These are phyloP conservation scores for Cotesia chilonis DNA, from an alignment of 1,140 invertebrate genomes.

Conservation along the genomic window DNA sequence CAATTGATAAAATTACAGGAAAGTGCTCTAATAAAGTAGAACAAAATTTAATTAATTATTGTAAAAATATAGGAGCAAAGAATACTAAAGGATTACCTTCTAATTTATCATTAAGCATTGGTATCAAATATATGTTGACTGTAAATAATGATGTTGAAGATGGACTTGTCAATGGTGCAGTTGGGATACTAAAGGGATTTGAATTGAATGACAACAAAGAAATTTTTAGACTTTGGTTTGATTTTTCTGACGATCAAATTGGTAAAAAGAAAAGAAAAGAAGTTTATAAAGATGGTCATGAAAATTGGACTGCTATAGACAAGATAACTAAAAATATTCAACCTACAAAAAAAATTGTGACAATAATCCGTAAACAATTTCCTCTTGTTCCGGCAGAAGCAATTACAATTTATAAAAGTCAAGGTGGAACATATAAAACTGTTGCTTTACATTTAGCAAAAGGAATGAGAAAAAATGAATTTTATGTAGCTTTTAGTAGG, in stretches of 20 bases:
- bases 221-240: slow-evolving; percentile 16
- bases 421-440: slow-evolving; percentile 42
- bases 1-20: background rate
- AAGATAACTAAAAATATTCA: background rate
- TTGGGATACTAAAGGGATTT: slow-evolving; percentile 14
- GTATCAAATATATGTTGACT: slow-evolving; percentile 32
- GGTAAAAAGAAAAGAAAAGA: slow-evolving; percentile 20
- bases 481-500: slow-evolving; percentile 38
- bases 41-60: background rate
- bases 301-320: background rate
- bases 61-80: background rate
- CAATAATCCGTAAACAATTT: background rate
- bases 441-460: slow-evolving; percentile 26
- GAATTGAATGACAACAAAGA: slow-evolving; percentile 17
- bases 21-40: slow-evolving; percentile 15
- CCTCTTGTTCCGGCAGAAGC: slow-evolving; percentile 40
- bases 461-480: slow-evolving; percentile 11
- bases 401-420: slow-evolving; percentile 44
- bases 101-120: slow-evolving; percentile 31
- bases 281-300: background rate
- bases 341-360: background rate
- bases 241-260: slow-evolving; percentile 15
- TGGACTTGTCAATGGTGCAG: slow-evolving; percentile 37
- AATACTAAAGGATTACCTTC: slow-evolving; percentile 10
- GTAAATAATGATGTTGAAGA: slow-evolving; percentile 37